Percentiles rank a stretch among this genome's conserved stretches.
phyloP scores from a whole-genome alignment of 2,888 invertebrate genomes.

The Cylloceria caligata region DNA sequence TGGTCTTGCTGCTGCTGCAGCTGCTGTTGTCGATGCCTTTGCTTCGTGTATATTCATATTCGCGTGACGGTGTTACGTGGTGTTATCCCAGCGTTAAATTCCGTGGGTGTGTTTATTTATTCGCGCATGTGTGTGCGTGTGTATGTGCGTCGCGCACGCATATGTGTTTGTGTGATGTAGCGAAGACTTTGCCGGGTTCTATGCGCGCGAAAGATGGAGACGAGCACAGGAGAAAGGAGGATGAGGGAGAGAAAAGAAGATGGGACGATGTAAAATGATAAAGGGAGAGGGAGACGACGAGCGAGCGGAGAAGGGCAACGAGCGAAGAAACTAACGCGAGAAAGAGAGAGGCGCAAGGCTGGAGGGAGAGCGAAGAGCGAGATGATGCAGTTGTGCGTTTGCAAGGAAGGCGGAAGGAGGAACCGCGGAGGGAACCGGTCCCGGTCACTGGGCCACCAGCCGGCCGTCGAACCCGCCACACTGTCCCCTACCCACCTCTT shows the following conservation, averaged over 20 bases:
- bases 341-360: constrained; percentile 36
- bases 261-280: constrained; percentile 32
- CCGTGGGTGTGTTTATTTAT: constrained; percentile 69
- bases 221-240: constrained; percentile 30
- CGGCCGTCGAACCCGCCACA: constrained; percentile 84
- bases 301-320: constrained; percentile 37
- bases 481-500: constrained; percentile 79
- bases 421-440: constrained; percentile 84
- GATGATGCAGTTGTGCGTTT: constrained; percentile 85
- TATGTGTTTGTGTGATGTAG: constrained; percentile 48
- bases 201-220: constrained; percentile 49
- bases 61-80: constrained; percentile 61
- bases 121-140: constrained; percentile 49
- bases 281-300: constrained; percentile 14
- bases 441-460: constrained; percentile 85
- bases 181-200: constrained; percentile 52
- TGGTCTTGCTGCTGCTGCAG: constrained; percentile 38
- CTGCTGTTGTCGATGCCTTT: constrained; percentile 32
- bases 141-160: not conserved
- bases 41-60: constrained; percentile 54
- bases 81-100: constrained; percentile 60
- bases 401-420: constrained; percentile 85
- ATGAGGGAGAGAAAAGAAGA: constrained; percentile 53
- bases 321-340: constrained; percentile 41
- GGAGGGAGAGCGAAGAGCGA: constrained; percentile 72